Base-by-base conservation (phyloP, 2,888 invertebrate genomes). In the Cantharis rustica region DNA sequence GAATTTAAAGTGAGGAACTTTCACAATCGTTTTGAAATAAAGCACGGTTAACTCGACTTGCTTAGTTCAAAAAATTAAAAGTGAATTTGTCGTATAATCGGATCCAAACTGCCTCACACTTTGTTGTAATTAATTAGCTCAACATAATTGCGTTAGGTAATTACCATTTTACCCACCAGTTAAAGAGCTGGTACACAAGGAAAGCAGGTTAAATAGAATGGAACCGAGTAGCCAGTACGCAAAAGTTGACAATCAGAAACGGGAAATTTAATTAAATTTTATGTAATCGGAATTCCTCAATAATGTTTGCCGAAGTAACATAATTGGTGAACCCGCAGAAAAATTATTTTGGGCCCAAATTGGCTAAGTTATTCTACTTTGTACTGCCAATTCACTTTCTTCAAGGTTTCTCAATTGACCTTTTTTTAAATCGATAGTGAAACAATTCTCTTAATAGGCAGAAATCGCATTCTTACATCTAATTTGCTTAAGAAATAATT, bases 11-110 rank as follows among this genome's bases (percentile, higher is more conserved):
- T 26, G 62, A 71, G 26, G 17, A 23, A 73, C 73, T 73, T 73
- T 73, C 73, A 73, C 73, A 26, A 62, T 61, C 68, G 16, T 73
- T 27, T 73, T 73, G 73, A 73, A 73, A 69, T 68, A 1, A 20
- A 66, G n/a, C 47, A n/a, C n/a, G 47, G n/a, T n/a, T 47, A 47
- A 47, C n/a, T 47, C 47, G 47, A 47, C 47, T 47, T 47, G 47
- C 47, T 47, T n/a, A 47, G n/a, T n/a, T 5, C n/a, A n/a, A 47
- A 47, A 47, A 47, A 47, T 47, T 47, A 47, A 47, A 47, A n/a
- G 47, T 7, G 47, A 47, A 7, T 47, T 47, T 47, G 47, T 47
- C 47, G n/a, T 47, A n/a, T 47, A 47, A 47, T n/a, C n/a, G n/a
- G 47, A n/a, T 47, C 47, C n/a, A n/a, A 47, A 47, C 47, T 47